A percentile compares a stretch with the other conserved stretches of the same genome.
Conservation (phyloP, 2,113 vertebrate species). For the Brachyistius frenatus region DNA sequence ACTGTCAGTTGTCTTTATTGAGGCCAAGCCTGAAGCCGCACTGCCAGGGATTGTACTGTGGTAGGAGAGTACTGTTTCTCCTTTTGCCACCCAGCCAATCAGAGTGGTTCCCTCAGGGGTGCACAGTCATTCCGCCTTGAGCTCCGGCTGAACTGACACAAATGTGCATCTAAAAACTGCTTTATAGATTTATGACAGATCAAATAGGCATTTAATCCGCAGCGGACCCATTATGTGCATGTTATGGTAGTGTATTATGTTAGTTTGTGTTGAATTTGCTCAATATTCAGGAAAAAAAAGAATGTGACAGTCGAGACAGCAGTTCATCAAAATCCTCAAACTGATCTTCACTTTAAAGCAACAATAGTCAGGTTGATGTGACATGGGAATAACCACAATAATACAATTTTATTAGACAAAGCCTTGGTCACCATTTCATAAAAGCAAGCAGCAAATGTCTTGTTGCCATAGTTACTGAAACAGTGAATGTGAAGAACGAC, state of each 20-base stretch:
- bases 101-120: not conserved
- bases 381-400: constrained; percentile 27
- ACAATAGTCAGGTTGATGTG: constrained; percentile 10
- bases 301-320: not conserved
- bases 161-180: not conserved
- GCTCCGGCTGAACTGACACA: not conserved
- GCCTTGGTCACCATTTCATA: constrained; percentile 38
- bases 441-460: constrained; percentile 40
- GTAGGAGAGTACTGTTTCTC: not conserved
- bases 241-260: not conserved
- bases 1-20: not conserved
- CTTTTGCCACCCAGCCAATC: not conserved
- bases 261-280: not conserved
- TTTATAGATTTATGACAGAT: constrained; percentile 1
- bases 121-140: not conserved
- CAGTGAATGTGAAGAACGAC: constrained; percentile 30
- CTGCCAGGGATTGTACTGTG: not conserved
- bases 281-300: not conserved
- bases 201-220: not conserved
- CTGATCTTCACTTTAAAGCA: constrained; percentile 9
- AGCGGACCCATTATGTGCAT: not conserved
- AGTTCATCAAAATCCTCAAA: constrained; percentile 20
- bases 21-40: not conserved
- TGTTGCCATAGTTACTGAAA: constrained; percentile 70
- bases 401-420: constrained; percentile 22